phyloP scores from a whole-genome alignment of 2,113 vertebrate genomes.

The Zeus faber region DNA sequence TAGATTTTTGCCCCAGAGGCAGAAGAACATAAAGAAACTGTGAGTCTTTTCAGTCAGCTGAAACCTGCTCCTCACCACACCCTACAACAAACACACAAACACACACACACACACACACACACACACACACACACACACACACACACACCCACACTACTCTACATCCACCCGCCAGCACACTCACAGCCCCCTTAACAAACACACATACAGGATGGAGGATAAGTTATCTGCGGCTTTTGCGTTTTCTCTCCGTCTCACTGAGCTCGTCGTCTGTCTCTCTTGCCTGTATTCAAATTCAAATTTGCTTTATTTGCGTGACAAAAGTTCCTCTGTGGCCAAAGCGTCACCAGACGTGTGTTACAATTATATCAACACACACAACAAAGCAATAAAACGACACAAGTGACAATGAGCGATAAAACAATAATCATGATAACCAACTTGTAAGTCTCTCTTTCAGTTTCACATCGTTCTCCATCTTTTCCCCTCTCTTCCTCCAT shows the following conservation, averaged over 20 bases:
- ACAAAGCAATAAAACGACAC: no score
- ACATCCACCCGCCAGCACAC: not conserved
- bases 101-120: not conserved
- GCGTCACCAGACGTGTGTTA: no score
- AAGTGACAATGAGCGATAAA: no score
- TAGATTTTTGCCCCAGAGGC: not conserved
- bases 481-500: not conserved
- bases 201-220: not conserved
- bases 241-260: not conserved
- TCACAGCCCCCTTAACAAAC: not conserved
- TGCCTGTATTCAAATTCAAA: no score
- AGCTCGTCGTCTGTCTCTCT: no score
- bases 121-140: constrained; percentile 1
- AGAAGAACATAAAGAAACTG: not conserved
- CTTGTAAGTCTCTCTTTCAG: not conserved
- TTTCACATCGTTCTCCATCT: not conserved
- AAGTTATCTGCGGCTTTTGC: not conserved
- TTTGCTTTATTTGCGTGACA: no score
- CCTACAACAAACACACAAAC: not conserved
- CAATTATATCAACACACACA: no score
- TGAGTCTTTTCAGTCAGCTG: constrained; percentile 1
- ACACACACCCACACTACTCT: not conserved
- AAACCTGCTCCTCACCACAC: constrained; percentile 1
- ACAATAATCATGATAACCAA: no score
- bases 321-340: no score